Evolutionary conservation across 2,888 invertebrate species (phyloP), one percentile per base, ranked within the genome.

Genomic region (Stictocephala bisonia): DNA sequence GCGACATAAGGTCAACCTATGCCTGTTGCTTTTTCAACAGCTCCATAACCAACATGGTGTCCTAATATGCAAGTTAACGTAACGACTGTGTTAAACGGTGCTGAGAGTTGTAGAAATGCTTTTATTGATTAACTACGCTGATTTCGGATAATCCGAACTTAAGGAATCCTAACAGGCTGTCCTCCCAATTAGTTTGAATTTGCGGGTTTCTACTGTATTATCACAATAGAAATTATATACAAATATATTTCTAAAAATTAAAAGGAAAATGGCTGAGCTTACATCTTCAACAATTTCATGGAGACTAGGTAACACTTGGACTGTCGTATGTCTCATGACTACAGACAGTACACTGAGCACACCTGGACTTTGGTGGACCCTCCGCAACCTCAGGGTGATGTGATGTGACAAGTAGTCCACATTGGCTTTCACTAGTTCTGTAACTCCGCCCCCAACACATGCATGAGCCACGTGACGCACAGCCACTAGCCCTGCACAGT

Each of bases 361-460:
- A 0, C 89, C 88, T 71, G 88, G 85, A 80, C 89, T 89, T 78
- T 88, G 85, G 81, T 89, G 87, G 0, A 87, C 83, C 11, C 73
- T 51, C 73, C 88, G 90, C 0, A 93, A 85, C 79, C 89, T 86
- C 0, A 87, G 83, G 27, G 90, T 90, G 72, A 94, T 86, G 79
- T 92, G 90, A 80, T 89, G 89, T 0, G 91, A 89, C 81, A 93
- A 88, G 81, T 93, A 94, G 82, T 93, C 93, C 0, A 90, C 88
- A 81, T 93, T 93, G 40, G 83, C 81, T 66, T 87, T 87, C 73
- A 94, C 86, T 22, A 94, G 86, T n/a, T 88, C 86, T 0, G 87
- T 85, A 2, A 90, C 86, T 70, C 84, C 70, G 0, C 79, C 76
- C 81, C 88, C 87, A 0, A 86, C 87, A 78, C 90, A 86, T 0